Percentiles rank a stretch among this genome's conserved stretches.
Evolutionary conservation across 2,888 invertebrate genomes (phyloP).

Genomic region (Nomada ferruginata): DNA sequence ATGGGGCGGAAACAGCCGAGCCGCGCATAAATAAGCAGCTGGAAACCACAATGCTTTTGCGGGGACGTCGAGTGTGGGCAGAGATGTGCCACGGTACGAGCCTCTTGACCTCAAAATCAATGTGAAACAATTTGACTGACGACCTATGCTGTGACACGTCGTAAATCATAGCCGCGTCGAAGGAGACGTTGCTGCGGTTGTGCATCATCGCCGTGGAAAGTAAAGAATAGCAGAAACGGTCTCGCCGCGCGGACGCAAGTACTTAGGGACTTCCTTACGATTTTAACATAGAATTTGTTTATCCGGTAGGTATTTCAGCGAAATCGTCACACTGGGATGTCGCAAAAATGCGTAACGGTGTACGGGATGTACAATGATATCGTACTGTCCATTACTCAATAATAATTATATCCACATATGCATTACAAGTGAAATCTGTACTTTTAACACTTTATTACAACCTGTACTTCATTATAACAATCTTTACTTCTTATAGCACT

Average conservation of each 20-base stretch:
- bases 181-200: slow-evolving; percentile 31
- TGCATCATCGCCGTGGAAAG: slow-evolving; percentile 33
- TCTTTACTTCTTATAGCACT: no score
- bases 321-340: no score
- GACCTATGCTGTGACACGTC: slow-evolving; percentile 64
- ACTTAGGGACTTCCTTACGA: no score
- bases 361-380: no score
- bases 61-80: slow-evolving; percentile 72
- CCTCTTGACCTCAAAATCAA: slow-evolving; percentile 70
- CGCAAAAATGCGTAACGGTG: no score
- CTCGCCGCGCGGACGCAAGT: background rate
- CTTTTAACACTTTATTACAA: no score
- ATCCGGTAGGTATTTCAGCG: no score
- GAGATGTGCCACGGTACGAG: slow-evolving; percentile 58
- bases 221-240: slow-evolving; percentile 5
- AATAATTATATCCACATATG: no score
- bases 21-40: slow-evolving; percentile 76
- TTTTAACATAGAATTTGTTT: no score
- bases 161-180: slow-evolving; percentile 65
- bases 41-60: slow-evolving; percentile 73
- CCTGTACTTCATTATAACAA: no score
- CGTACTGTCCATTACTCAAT: no score
- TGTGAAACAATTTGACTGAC: slow-evolving; percentile 73
- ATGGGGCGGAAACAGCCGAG: slow-evolving; percentile 76
- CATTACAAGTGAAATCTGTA: no score